Evolutionary conservation across 2,113 vertebrate genomes (phyloP), one percentile per base, ranked within the genome.

Genomic region (Noctilio leporinus): DNA sequence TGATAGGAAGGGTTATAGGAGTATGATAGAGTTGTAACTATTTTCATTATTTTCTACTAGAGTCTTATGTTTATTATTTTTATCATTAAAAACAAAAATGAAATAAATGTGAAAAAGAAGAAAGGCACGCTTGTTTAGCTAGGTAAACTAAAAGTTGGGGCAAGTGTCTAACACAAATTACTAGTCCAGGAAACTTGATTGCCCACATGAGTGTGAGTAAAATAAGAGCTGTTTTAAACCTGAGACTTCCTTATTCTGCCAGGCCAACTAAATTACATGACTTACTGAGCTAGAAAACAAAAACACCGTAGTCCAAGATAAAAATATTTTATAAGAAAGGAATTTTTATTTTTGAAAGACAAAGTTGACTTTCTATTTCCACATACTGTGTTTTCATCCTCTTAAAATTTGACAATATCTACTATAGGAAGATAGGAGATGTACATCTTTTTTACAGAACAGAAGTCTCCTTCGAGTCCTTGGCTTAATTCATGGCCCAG

Each of bases 11-110:
- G 43, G 47, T 80, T 78, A 62, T 9, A 78, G 8, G 38, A 45
- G 38, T 24, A 47, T 43, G 9, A 19, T 73, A 82, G 26, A n/a
- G 70, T 81, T 91, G 26, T 47, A 87, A 77, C 85, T 86, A 94
- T 75, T 86, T 95, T 65, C 82, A 72, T 89, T 28, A 94, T 83
- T 94, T 57, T 82, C 67, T 95, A 76, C 45, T 47, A 45, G 43
- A 43, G 45, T 82, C 40, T 40, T 92, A 86, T 80, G 17, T 70
- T 51, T 86, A 92, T 57, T 55, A 64, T 28, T 82, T 89, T 89
- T 59, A 77, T 72, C 89, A 94, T 92, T 95, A 89, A 92, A 80
- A 76, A 69, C 69, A 30, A 53, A 43, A n/a, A 51, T 65, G 9
- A 95, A 86, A 83, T 86, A 80, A 28, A 75, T 86, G 93, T 43